These are phyloP conservation scores for Temnothorax ravouxi DNA, from an alignment of 2,888 invertebrate genomes.

Conservation along the genomic window DNA sequence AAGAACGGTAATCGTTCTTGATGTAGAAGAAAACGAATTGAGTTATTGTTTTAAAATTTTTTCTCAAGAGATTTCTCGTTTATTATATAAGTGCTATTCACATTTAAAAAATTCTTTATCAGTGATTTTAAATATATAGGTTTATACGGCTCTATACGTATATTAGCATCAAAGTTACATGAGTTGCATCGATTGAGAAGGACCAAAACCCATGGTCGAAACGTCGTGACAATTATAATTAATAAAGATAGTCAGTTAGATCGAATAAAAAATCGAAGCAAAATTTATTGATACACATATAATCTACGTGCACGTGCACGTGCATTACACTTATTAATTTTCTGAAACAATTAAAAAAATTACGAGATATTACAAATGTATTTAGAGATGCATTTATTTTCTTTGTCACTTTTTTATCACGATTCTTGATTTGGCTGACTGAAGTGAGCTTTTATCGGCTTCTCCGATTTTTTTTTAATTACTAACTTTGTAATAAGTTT, in stretches of 20 bases:
- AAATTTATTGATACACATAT: too few species aligned
- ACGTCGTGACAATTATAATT: too few species aligned
- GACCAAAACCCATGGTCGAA: too few species aligned
- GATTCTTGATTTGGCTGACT: not conserved
- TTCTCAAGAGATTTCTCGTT: not conserved
- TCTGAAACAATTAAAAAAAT: not conserved
- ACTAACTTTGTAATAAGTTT: not conserved
- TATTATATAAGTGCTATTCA: not conserved
- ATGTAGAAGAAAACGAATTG: not conserved
- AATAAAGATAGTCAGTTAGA: too few species aligned
- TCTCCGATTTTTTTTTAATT: not conserved
- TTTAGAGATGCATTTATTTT: not conserved
- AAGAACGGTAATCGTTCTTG: not conserved
- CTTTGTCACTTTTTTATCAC: not conserved
- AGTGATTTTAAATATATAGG: too few species aligned
- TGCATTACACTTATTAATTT: not conserved
- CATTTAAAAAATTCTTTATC: not conserved
- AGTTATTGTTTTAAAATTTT: slow-evolving; percentile 1
- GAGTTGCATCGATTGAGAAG: too few species aligned
- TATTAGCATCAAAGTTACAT: too few species aligned
- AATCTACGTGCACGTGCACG: not conserved
- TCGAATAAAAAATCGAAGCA: too few species aligned
- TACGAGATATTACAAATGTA: not conserved
- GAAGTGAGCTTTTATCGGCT: not conserved
- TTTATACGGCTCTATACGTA: too few species aligned